These are phyloP conservation scores for Morpho deidamia DNA, from an alignment of 2,888 invertebrate species.

Conservation along the genomic window DNA sequence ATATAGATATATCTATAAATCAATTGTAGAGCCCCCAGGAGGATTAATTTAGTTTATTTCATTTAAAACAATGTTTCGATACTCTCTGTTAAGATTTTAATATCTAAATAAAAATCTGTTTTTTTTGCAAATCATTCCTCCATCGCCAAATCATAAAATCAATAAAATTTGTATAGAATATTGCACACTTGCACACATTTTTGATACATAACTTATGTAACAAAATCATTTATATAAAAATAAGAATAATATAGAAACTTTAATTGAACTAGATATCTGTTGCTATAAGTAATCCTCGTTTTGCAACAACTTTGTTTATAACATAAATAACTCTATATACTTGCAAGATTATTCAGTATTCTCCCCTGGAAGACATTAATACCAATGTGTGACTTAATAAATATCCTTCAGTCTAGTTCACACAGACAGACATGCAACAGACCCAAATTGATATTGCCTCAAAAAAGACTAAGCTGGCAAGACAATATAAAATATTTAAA, in stretches of 20 bases:
- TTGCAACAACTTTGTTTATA: slow-evolving; percentile 51
- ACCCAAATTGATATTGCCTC: slow-evolving; percentile 13
- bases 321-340: slow-evolving; percentile 39
- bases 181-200: slow-evolving; percentile 17
- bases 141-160: background rate
- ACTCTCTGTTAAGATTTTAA: too few relatives aligned
- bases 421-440: slow-evolving; percentile 18
- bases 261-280: slow-evolving; percentile 42
- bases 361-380: slow-evolving; percentile 61
- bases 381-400: slow-evolving; percentile 43
- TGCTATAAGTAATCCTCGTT: slow-evolving; percentile 48
- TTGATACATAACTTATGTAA: background rate
- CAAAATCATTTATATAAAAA: slow-evolving; percentile 9
- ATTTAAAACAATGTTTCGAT: background rate
- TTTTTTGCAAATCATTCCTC: too few relatives aligned
- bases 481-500: slow-evolving; percentile 12
- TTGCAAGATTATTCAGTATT: slow-evolving; percentile 18
- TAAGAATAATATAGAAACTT: slow-evolving; percentile 20
- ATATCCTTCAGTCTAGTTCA: slow-evolving; percentile 24
- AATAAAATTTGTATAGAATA: slow-evolving; percentile 14
- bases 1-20: background rate
- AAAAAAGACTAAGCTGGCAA: background rate
- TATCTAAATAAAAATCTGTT: too few relatives aligned
- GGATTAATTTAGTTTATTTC: background rate
- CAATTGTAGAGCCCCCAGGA: slow-evolving; percentile 13